Evolutionary conservation across 2,797 vertebrate species (phyloP).

Genomic region (Rhabdophis nuchalis): DNA sequence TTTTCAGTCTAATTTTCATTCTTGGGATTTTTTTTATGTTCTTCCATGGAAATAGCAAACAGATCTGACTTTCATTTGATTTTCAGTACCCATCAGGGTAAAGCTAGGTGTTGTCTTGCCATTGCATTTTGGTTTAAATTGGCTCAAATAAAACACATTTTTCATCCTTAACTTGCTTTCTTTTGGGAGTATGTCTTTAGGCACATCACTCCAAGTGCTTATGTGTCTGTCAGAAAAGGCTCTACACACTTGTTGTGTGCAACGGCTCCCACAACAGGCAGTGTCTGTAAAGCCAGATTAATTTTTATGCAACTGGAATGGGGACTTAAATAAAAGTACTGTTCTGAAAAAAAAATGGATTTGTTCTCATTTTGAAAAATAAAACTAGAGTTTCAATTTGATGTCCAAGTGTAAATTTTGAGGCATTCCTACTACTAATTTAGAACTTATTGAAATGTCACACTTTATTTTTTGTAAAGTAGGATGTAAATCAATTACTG

Average conservation of each 20-base stretch:
- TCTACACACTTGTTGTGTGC: background rate
- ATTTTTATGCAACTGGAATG: background rate
- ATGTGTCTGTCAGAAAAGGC: background rate
- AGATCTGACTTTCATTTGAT: background rate
- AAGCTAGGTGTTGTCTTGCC: background rate
- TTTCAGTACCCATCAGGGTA: background rate
- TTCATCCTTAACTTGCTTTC: background rate
- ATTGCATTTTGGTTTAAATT: background rate
- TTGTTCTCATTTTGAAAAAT: background rate
- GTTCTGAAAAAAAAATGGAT: background rate
- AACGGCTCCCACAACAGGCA: background rate
- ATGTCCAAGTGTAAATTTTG: background rate
- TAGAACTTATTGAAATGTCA: background rate
- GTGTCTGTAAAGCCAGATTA: too few species aligned
- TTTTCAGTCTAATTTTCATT: background rate
- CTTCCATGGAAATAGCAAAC: background rate
- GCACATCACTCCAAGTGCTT: background rate
- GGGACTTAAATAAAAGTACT: background rate
- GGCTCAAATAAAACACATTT: background rate
- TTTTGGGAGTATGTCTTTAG: background rate
- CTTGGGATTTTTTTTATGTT: background rate
- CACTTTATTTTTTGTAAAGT: background rate
- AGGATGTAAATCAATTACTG: background rate
- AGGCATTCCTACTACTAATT: background rate
- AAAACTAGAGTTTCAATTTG: background rate